Evolutionary conservation across 2,888 invertebrate genomes (phyloP), one percentile per base, ranked within the genome.

Genomic region (Argyresthia albistria): DNA sequence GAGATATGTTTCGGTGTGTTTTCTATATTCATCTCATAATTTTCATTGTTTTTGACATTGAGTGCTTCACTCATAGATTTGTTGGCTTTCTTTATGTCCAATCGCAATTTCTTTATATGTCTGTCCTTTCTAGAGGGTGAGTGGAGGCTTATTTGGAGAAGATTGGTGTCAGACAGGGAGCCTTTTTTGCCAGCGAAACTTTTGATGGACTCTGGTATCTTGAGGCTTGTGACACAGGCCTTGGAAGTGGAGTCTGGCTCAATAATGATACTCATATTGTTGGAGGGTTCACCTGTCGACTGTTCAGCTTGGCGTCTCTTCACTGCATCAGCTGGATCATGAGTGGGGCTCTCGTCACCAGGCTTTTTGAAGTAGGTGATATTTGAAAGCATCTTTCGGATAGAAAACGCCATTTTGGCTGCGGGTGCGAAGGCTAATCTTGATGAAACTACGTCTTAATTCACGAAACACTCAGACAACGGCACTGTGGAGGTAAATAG

Each of bases 371-470:
- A 87, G 59, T 86, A 87, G 2, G 67, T 75, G 47, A 86, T 87
- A 57, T 82, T 84, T 6, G 83, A 83, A 51, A 86, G 65, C 69
- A 87, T 87, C 64, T 78, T 82, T 57, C 81, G 63, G 50, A 87
- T 59, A 3, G 87, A 80, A 64, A 86, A 87, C 72, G 86, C 80
- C 87, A 87, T 87, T 62, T 60, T 69, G 25, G 25, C 25, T 25
- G 25, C 25, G 25, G 25, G 3, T 25, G 25, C 2, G 25, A 4
- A 2, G 25, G 14, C 35, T 10, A 14, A 35, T 35, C 16, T 39
- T 35, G 10, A 39, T 15, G 10, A 15, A 16, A 46, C 10, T 10
- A 4, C 12, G n/a, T 16, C 7, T 11, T 4, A 35, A 35, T 11
- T 6, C 12, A 11, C 47, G 10, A 9, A 47, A 11, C 3, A 47